Evolutionary conservation across 1,140 invertebrate species (phyloP), one percentile per base, ranked within the genome.

Genomic region (Coenobita brevimanus): DNA sequence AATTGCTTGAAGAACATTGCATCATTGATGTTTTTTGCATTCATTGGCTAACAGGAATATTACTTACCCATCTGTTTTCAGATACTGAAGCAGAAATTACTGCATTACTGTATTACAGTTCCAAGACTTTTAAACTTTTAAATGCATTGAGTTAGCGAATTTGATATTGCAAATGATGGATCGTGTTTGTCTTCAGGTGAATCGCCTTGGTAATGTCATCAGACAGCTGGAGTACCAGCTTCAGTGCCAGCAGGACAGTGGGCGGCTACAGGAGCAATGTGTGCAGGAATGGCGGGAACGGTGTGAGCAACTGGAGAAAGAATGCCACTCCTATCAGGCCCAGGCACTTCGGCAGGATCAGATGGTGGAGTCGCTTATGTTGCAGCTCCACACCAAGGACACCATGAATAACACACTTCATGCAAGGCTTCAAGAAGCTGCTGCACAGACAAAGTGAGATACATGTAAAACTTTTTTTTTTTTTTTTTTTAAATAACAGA

Each of bases 361-460:
- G 60, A 41, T 87, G 43, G 62, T 87, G 1, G 50, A 87, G n/a
- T 87, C 85, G 13, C 33, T 87, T 0, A 87, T 87, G 85, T 60
- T 54, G 41, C 85, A 87, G 30, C 43, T 87, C 8, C 60, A 87
- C 13, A 87, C 85, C 10, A 80, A 87, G 41, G 85, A 87, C 60
- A 33, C 62, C 41, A 24, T 87, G 6, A 87, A 87, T 50, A 60
- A 80, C 0, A 73, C 21, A 10, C 67, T 87, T 15, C 85, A 81
- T 38, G 64, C 62, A 17, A 87, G 38, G 30, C 30, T 87, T 24
- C 64, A 87, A 36, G 85, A 87, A 21, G n/a, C 79, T 8, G 69
- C 85, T n/a, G 79, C 85, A 21, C 85, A 87, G 76, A 87, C 85
- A 10, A 87, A 87, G 85, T 87, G 57, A 71, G 46, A 27, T n/a